A percentile compares a stretch with the other conserved stretches of the same genome.
Evolutionary conservation across 2,797 vertebrate genomes (phyloP).

Genomic region (Poecile montanus): DNA sequence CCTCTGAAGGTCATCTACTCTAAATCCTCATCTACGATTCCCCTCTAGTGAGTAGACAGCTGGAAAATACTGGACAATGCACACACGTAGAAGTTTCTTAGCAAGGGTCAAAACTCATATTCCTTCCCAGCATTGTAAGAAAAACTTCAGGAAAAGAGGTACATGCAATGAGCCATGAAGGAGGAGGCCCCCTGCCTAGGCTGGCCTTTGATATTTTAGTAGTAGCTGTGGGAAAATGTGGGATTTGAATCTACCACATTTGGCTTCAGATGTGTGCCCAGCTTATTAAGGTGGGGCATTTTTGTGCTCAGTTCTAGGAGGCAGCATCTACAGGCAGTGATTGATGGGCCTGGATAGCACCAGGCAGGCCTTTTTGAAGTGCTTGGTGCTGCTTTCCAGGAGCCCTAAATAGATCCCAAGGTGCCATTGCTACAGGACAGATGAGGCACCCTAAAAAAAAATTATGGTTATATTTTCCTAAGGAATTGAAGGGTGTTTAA

Average conservation of each 20-base stretch:
- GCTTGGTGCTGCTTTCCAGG: not conserved
- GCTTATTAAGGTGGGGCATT: rapidly evolving
- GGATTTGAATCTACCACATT: not conserved
- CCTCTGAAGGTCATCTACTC: not conserved
- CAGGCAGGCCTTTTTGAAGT: not conserved
- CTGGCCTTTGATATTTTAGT: not conserved
- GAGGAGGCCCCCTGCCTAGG: not conserved
- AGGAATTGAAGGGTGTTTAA: not conserved
- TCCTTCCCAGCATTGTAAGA: not conserved
- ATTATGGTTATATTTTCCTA: not conserved
- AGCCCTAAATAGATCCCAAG: not conserved
- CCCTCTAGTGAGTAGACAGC: not conserved
- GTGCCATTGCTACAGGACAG: not conserved
- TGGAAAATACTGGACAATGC: not conserved
- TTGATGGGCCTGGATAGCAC: not conserved
- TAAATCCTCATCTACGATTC: not conserved
- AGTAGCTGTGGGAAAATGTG: not conserved
- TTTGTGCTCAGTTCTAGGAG: not conserved
- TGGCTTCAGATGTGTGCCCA: not conserved
- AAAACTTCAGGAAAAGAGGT: not conserved
- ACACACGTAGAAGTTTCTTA: not conserved
- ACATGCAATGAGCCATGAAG: not conserved
- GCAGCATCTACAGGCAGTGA: not conserved
- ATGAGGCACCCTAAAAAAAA: not conserved
- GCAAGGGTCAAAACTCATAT: not conserved